Evolutionary conservation across 2,113 vertebrate species (phyloP).

Genomic region (Bos taurus): ARS-UCD2.0 NC_037330.1:21087501-21088000

Average conservation of each 20-base stretch:
- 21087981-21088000: no score
- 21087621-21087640: not conserved
- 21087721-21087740: not conserved
- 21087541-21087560: not conserved
- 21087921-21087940: no score
- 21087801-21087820: not conserved
- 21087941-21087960: no score
- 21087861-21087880: no score
- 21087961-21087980: no score
- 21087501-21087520: rapidly evolving
- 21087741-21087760: not conserved
- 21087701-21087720: not conserved
- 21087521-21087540: rapidly evolving
- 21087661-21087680: not conserved
- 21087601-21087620: rapidly evolving
- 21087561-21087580: no score
- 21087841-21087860: no score
- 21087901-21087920: no score
- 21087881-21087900: no score
- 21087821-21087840: no score
- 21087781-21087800: not conserved
- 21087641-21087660: not conserved
- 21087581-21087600: no score
- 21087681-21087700: not conserved
- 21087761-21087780: not conserved